Base-by-base conservation (phyloP, 2,888 invertebrate genomes). In the Prenolepis imparis region DNA sequence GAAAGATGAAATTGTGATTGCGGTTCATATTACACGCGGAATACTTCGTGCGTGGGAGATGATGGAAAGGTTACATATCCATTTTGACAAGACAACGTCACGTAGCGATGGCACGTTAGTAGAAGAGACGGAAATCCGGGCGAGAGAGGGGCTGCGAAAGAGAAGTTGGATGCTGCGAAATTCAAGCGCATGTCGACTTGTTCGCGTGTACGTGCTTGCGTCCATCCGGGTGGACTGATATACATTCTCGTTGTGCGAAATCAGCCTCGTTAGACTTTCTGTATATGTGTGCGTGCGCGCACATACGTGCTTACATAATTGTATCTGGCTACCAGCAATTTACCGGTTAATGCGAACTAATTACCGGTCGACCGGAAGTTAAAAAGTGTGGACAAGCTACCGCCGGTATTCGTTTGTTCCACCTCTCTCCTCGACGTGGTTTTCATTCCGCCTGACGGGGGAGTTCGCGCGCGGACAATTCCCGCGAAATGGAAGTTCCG, bases 281-380 rank as follows among this genome's bases (percentile, higher is more conserved):
- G 3, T 28, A 11, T 15, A 41, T n/a, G 36, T 32, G 44, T 36
- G 36, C 9, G 4, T 9, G 2, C 9, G 3, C 36, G 18, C 3
- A 12, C 80, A 61, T 67, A 57, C 52, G n/a, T n/a, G 63, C 36
- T 44, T 44, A 36, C 63, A 55, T 59, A 70, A 44, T 15, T 59
- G 61, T 80, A 67, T 63, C 64, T 61, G 73, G 73, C 66, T 57
- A 78, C 48, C 12, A 61, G 89, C 89, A 90, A 92, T 91, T 92
- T 87, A 85, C 86, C 32, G 88, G 91, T 73, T 93, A 94, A 93
- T 93, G 92, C 90, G 87, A 91, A 92, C 92, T 93, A 93, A 93
- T 94, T 94, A 93, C 91, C 88, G 84, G 85, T 85, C 91, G 88
- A 90, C 88, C 90, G 90, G 88, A 92, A 93, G 92, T 93, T 92